Conservation (phyloP, 2,797 vertebrate genomes). For the Intellagama lesueurii region DNA sequence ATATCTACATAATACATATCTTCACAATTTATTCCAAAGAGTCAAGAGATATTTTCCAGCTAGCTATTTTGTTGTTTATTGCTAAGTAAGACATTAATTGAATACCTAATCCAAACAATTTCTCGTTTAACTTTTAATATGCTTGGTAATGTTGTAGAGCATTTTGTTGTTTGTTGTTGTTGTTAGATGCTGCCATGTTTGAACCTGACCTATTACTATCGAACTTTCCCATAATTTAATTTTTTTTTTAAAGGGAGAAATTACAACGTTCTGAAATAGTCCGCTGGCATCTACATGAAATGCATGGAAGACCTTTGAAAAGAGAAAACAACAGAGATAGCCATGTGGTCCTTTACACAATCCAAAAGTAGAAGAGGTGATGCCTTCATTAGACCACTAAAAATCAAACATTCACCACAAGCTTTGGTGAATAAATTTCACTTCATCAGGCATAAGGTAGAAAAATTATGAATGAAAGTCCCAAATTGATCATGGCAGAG, state of each 20-base stretch:
- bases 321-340: too few relatives aligned
- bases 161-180: too few relatives aligned
- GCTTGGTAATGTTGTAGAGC: too few relatives aligned
- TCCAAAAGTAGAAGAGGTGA: too few relatives aligned
- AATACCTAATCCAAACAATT: background rate
- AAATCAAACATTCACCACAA: too few relatives aligned
- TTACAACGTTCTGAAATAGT: background rate
- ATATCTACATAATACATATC: background rate
- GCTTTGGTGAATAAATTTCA: too few relatives aligned
- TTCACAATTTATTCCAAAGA: background rate
- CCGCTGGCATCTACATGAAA: background rate
- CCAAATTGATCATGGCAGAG: too few relatives aligned
- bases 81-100: background rate
- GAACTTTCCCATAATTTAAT: background rate
- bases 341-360: too few relatives aligned
- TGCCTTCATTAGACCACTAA: too few relatives aligned
- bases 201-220: background rate
- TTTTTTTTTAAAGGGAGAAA: background rate
- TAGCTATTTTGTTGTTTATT: background rate
- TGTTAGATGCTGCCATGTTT: too few relatives aligned
- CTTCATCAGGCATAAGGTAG: too few relatives aligned
- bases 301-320: background rate
- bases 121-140: background rate
- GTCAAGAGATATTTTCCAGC: background rate
- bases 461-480: too few relatives aligned